Base-by-base conservation (phyloP, 2,113 vertebrate genomes). In the Bothrops jararaca region DNA sequence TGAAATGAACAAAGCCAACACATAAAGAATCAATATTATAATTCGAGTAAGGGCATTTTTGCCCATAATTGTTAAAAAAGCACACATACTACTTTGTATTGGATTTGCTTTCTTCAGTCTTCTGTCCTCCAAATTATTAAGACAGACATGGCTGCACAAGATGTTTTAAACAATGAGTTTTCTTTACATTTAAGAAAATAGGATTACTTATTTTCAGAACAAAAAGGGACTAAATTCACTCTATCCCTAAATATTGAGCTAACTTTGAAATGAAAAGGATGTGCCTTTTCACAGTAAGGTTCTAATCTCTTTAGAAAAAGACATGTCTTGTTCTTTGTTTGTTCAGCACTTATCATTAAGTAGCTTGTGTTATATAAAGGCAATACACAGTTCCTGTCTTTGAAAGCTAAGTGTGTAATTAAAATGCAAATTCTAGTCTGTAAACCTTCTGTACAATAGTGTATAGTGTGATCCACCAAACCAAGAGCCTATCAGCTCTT, bases 341-440 rank as follows among this genome's bases (percentile, higher is more conserved):
- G 74, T 64, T 92, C 88, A 90, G 92, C 74, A 90, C 88, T 90
- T 86, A 92, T 92, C 92, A 60, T 90, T 90, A 92, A 92, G 92
- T 92, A 80, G 22, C 74, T 90, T 80, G 18, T 48, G 52, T 89
- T 86, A 85, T 86, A 86, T 58, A 60, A 92, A 90, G 42, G 54
- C 54, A 58, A 85, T 57, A 89, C 69, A 92, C 88, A 26, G 42
- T 86, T 92, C 53, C 54, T 90, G 42, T 45, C 54, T n/a, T 92
- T 89, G 18, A 86, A 90, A 90, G 74, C 54, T 50, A 86, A 86
- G 88, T 45, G 50, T 90, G 74, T 50, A 85, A 90, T 92, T 92
- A 92, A 89, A 92, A 92, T 89, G 69, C 24, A 90, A 90, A 90
- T 86, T 90, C 22, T 86, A 90, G 20, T 90, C 29, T 52, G 26